phyloP scores from a whole-genome alignment of 2,113 vertebrate species.

The cattle (Bos taurus) region ARS-UCD2.0 NC_037334.1:30455001-30455500 shows the following conservation, averaged over 20 bases:
- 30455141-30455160: background rate
- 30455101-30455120: background rate
- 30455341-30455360: background rate
- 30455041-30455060: background rate
- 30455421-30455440: background rate
- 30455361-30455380: background rate
- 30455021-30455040: background rate
- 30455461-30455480: background rate
- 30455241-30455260: background rate
- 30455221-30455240: background rate
- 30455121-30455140: background rate
- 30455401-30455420: background rate
- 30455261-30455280: background rate
- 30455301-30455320: background rate
- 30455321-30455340: background rate
- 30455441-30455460: background rate
- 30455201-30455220: background rate
- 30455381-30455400: background rate
- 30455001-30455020: background rate
- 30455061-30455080: background rate
- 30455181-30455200: background rate
- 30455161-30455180: background rate
- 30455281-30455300: background rate
- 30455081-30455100: background rate
- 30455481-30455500: background rate